Percentiles rank a stretch among this genome's conserved stretches.
phyloP scores from a whole-genome alignment of 2,797 vertebrate species.

The Sebastes jordani region DNA sequence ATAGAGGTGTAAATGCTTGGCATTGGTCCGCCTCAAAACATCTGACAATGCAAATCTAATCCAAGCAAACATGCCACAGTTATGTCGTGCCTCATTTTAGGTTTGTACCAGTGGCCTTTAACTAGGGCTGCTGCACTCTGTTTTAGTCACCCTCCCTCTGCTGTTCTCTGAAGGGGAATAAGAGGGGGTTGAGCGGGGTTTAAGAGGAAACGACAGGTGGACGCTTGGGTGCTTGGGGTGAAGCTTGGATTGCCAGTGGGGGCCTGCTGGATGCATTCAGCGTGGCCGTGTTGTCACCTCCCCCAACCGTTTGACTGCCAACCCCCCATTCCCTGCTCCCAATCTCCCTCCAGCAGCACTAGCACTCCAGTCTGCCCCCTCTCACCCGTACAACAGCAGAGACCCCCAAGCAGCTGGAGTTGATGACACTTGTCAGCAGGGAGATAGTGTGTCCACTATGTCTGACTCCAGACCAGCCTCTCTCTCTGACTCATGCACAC shows the following conservation, averaged over 20 bases:
- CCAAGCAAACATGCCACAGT: constrained; percentile 69
- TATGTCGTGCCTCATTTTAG: constrained; percentile 72
- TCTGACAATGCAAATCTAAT: constrained; percentile 78
- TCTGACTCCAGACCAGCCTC: constrained; percentile 52
- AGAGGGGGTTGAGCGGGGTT: constrained; percentile 8
- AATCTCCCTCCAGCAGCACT: constrained; percentile 36
- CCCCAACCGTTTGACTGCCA: constrained; percentile 51
- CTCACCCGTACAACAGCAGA: constrained; percentile 54
- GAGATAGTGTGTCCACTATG: constrained; percentile 52
- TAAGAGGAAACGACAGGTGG: constrained; percentile 69
- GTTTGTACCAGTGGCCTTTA: constrained; percentile 61
- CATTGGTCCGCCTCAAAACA: constrained; percentile 51
- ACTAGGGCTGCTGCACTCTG: constrained; percentile 8
- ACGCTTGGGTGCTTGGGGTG: constrained; percentile 54
- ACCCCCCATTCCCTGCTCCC: neutral
- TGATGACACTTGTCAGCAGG: constrained; percentile 76
- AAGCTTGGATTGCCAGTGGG: constrained; percentile 65
- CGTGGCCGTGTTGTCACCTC: constrained; percentile 67
- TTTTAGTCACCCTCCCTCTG: constrained; percentile 14
- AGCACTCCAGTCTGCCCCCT: constrained; percentile 47
- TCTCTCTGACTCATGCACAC: constrained; percentile 42
- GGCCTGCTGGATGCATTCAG: constrained; percentile 65
- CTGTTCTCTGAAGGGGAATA: constrained; percentile 11
- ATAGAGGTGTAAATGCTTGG: constrained; percentile 62
- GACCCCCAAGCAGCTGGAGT: constrained; percentile 66